Conservation (phyloP, 2,113 vertebrate species). For the Rhizomys pruinosus region DNA sequence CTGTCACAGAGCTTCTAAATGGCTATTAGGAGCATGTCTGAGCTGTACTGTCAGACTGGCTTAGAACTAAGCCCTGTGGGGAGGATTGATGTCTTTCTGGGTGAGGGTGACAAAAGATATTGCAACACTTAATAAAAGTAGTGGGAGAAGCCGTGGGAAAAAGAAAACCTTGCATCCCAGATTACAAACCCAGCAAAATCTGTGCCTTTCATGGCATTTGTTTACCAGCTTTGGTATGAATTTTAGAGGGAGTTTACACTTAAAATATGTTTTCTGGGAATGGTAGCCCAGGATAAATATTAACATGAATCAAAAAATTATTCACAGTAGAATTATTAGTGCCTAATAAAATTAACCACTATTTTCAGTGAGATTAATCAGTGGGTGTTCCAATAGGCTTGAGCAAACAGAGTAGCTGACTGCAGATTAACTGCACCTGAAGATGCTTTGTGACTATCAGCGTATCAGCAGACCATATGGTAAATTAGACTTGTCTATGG, state of each 20-base stretch:
- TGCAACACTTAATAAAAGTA: constrained; percentile 54
- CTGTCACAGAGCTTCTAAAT: constrained; percentile 39
- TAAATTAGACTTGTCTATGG: constrained; percentile 60
- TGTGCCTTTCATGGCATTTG: not conserved
- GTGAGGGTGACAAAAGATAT: constrained; percentile 36
- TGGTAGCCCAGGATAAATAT: constrained; percentile 21
- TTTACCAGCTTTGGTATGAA: not conserved
- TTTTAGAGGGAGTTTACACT: constrained; percentile 29
- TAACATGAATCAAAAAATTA: constrained; percentile 72
- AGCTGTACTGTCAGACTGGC: not conserved
- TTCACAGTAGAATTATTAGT: constrained; percentile 69
- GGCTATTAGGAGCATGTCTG: constrained; percentile 48
- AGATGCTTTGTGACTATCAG: constrained; percentile 43
- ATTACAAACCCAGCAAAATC: not conserved
- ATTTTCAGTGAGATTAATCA: constrained; percentile 69
- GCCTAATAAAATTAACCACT: constrained; percentile 80
- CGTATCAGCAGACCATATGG: constrained; percentile 58
- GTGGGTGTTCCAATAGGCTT: constrained; percentile 55
- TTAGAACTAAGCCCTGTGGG: constrained; percentile 23
- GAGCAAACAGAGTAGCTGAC: constrained; percentile 72
- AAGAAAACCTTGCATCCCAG: not conserved
- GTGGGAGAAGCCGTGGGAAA: not conserved
- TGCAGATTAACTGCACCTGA: constrained; percentile 47
- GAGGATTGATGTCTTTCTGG: constrained; percentile 29
- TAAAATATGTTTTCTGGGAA: constrained; percentile 41